Base-by-base conservation (phyloP, 2,888 invertebrate species). In the Asteroscopus sphinx region DNA sequence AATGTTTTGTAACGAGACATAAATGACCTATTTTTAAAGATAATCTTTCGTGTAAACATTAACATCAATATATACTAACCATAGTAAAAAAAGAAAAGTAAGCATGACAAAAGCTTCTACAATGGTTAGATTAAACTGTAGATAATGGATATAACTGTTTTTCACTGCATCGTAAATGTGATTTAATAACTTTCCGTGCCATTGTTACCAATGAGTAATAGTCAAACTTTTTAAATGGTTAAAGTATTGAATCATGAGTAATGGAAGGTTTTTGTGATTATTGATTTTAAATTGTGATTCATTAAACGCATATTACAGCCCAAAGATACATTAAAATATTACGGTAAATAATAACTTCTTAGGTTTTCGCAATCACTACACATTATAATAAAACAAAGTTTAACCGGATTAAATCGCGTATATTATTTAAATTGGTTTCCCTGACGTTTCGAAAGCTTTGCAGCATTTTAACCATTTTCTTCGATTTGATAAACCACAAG, bases 61-160 rank as follows among this genome's bases (percentile, higher is more conserved):
- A 55, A 47, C 49, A 39, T 28, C 11, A 3, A n/a, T n/a, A 15
- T 7, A 8, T 26, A 1, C 3, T 26, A 8, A 26, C 25, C n/a
- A n/a, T n/a, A n/a, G n/a, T n/a, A n/a, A n/a, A n/a, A 28, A 67
- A 42, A 11, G 11, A 47, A 26, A 65, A 54, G n/a, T n/a, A n/a
- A n/a, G 32, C 62, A 76, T 61, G 67, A 74, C 70, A 73, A 76
- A 80, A 73, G 81, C 81, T 82, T 81, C 81, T 75, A 80, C 54
- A 26, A 37, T 13, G 26, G 28, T 35, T 16, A 61, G 76, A 75
- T 68, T 68, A 52, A 52, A 69, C 45, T 17, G 11, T 12, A 53
- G 71, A 68, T 68, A 65, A 17, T 15, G 30, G 28, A 28, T 12
- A 30, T 44, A 64, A 69, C 51, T 47, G 25, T 53, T 48, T 47